These are phyloP conservation scores for Apogon hyalosoma DNA, from an alignment of 2,797 vertebrate species.

Conservation along the genomic window DNA sequence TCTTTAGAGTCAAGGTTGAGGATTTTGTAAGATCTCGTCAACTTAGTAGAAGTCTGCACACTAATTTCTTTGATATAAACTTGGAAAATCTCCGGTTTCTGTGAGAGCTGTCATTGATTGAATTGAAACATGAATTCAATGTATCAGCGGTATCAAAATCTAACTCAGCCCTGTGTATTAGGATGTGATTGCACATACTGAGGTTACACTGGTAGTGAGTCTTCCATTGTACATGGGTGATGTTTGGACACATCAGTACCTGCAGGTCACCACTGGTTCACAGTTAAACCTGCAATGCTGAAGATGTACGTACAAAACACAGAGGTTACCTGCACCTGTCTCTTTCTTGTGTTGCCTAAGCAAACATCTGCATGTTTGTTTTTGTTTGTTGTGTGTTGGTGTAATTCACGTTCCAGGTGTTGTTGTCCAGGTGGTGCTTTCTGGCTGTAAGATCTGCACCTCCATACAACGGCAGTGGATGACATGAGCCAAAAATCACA, in stretches of 20 bases:
- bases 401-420: conserved; percentile 18
- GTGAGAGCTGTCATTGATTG: no score
- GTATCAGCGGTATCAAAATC: background rate
- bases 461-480: conserved; percentile 22
- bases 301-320: conserved; percentile 54
- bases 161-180: background rate
- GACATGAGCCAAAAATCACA: conserved; percentile 48
- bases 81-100: no score
- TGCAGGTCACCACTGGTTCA: conserved; percentile 56
- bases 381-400: background rate
- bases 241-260: conserved; percentile 65
- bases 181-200: conserved; percentile 41
- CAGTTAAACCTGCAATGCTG: conserved; percentile 54
- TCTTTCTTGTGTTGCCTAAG: background rate
- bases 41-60: no score
- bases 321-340: background rate
- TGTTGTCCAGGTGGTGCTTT: no score
- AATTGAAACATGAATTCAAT: background rate
- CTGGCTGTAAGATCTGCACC: conserved; percentile 29
- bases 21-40: no score
- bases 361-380: background rate
- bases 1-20: no score
- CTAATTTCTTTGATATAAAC: no score
- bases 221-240: conserved; percentile 38
- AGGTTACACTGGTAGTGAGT: conserved; percentile 53